Evolutionary conservation across 2,888 invertebrate species (phyloP).

Genomic region (Eilema depressum): DNA sequence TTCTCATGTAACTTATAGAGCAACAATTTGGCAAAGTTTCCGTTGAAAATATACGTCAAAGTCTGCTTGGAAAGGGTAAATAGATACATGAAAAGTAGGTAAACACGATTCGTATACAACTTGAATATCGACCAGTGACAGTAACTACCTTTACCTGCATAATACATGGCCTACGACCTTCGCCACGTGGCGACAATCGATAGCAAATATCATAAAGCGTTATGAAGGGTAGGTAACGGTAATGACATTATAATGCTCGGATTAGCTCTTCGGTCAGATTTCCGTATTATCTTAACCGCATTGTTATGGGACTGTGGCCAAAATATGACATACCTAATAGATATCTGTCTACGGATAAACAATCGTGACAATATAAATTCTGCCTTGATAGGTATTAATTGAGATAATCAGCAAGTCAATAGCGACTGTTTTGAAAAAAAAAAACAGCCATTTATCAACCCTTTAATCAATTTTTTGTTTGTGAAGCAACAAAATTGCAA

Average conservation of each 20-base stretch:
- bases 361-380: neutral
- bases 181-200: neutral
- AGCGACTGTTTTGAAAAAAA: neutral
- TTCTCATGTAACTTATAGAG: neutral
- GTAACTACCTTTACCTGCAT: neutral
- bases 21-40: neutral
- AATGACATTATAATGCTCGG: neutral
- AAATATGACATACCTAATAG: neutral
- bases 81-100: neutral
- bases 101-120: neutral
- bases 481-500: no score
- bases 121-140: constrained; percentile 2
- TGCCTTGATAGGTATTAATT: neutral
- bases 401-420: neutral
- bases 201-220: neutral
- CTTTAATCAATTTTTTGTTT: no score
- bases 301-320: neutral
- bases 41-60: neutral
- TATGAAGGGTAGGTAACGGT: neutral
- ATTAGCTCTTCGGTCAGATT: neutral
- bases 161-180: constrained; percentile 7
- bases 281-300: neutral
- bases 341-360: neutral
- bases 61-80: neutral
- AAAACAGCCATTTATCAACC: no score